These are phyloP conservation scores for Melipona bicolor DNA, from an alignment of 2,888 invertebrate species.

Conservation along the genomic window DNA sequence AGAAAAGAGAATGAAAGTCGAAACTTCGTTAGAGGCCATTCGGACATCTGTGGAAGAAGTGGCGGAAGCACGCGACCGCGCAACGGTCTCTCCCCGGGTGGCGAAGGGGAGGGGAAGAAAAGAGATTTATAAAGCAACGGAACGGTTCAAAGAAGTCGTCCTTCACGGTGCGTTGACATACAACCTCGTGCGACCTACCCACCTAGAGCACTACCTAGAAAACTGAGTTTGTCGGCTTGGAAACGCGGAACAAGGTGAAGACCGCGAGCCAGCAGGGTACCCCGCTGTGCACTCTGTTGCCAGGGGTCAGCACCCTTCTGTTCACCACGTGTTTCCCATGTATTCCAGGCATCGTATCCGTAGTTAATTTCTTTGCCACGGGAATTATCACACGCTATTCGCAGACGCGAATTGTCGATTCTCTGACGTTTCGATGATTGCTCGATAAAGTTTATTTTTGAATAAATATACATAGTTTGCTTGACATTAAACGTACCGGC, in stretches of 20 bases:
- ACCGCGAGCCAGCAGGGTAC: constrained; percentile 47
- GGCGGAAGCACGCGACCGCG: constrained; percentile 58
- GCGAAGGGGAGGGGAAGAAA: constrained; percentile 24
- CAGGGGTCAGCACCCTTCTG: constrained; percentile 70
- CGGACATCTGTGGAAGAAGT: not conserved
- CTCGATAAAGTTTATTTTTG: not conserved
- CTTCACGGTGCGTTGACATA: constrained; percentile 61
- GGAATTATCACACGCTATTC: not conserved
- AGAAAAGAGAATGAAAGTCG: not conserved
- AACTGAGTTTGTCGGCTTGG: constrained; percentile 38
- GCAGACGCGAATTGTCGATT: not conserved
- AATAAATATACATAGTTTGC: not conserved
- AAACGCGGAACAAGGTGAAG: constrained; percentile 41
- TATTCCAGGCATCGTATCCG: constrained; percentile 18
- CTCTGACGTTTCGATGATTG: constrained; percentile 32
- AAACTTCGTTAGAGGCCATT: not conserved
- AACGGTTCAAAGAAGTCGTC: constrained; percentile 65
- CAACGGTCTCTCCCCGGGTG: constrained; percentile 16
- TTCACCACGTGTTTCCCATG: constrained; percentile 48
- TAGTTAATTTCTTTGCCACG: not conserved
- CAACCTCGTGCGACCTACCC: constrained; percentile 62
- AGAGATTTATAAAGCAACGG: constrained; percentile 71
- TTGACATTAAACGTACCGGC: too few species aligned
- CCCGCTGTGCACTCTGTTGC: constrained; percentile 69
- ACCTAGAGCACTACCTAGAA: constrained; percentile 57